Percentiles rank a stretch among this genome's conserved stretches.
Evolutionary conservation across 2,797 vertebrate species (phyloP).

Genomic region (Bucorvus abyssinicus): DNA sequence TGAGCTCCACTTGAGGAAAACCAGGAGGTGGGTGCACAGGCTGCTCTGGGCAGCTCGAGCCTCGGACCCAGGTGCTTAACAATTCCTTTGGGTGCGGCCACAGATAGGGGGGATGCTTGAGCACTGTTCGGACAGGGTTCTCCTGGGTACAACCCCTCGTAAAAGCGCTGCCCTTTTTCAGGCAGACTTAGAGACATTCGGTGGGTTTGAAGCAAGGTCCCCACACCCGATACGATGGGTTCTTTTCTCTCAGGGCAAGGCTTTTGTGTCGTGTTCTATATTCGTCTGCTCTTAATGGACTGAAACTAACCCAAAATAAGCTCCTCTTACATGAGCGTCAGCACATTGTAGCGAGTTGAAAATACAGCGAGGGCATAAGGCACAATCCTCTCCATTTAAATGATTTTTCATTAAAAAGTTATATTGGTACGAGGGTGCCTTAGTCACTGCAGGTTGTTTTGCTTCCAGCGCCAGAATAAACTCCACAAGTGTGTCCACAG

Average conservation of each 20-base stretch:
- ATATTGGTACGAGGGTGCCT: conserved; percentile 38
- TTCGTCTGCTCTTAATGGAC: background rate
- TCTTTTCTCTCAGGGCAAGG: background rate
- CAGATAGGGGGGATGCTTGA: background rate
- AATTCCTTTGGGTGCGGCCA: background rate
- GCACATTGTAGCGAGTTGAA: background rate
- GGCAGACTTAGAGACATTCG: background rate
- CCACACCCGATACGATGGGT: background rate
- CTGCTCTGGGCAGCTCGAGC: too few relatives aligned
- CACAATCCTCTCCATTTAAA: conserved; percentile 58
- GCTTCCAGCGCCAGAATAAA: conserved; percentile 60
- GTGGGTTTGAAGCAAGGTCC: background rate
- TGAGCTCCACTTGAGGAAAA: background rate
- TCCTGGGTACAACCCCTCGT: background rate
- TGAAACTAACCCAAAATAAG: background rate
- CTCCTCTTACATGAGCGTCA: background rate
- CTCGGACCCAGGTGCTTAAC: too few relatives aligned
- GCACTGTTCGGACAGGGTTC: background rate
- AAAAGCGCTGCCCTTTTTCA: background rate
- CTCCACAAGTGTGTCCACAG: conserved; percentile 26
- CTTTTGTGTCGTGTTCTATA: background rate
- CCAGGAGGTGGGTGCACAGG: background rate
- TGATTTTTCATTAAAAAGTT: conserved; percentile 38
- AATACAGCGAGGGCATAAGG: conserved; percentile 3
- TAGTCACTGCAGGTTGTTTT: conserved; percentile 55